These are phyloP conservation scores for Cryptus viduatorius DNA, from an alignment of 2,888 invertebrate genomes.

Conservation along the genomic window DNA sequence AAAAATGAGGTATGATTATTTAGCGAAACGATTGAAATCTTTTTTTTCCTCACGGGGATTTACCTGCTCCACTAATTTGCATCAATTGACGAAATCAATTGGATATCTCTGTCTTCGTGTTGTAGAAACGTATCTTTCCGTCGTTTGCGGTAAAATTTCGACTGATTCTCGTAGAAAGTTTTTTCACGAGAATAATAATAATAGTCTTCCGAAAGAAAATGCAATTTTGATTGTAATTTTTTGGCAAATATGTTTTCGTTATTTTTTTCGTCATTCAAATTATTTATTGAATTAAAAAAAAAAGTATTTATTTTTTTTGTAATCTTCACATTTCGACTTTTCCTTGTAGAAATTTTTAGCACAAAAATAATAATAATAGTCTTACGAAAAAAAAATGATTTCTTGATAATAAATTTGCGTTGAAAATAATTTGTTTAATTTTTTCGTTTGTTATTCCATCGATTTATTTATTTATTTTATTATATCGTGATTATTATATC, in stretches of 20 bases:
- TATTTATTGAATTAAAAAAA: too few relatives aligned
- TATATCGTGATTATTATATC: neutral
- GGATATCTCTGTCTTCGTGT: neutral
- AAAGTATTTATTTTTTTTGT: too few relatives aligned
- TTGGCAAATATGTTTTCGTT: neutral
- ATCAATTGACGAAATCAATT: slow-evolving; percentile 6
- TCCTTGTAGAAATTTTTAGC: neutral
- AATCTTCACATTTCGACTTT: neutral
- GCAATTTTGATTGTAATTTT: neutral
- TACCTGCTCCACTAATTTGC: neutral
- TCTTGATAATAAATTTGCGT: too few relatives aligned
- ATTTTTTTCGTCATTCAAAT: neutral
- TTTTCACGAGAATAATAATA: too few relatives aligned
- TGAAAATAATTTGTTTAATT: too few relatives aligned
- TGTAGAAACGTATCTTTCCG: neutral
- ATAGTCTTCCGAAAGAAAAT: too few relatives aligned
- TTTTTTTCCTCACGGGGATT: slow-evolving; percentile 29
- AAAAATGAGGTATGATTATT: slow-evolving; percentile 11
- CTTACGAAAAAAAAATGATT: too few relatives aligned
- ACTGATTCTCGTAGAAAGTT: neutral
- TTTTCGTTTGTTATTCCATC: too few relatives aligned
- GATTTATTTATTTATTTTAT: too few relatives aligned
- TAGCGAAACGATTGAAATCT: neutral
- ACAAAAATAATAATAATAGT: too few relatives aligned
- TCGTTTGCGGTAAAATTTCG: neutral